Percentiles rank a stretch among this genome's conserved stretches.
These are phyloP conservation scores for Poecile montanus DNA, from an alignment of 2,797 vertebrate species.

Conservation along the genomic window DNA sequence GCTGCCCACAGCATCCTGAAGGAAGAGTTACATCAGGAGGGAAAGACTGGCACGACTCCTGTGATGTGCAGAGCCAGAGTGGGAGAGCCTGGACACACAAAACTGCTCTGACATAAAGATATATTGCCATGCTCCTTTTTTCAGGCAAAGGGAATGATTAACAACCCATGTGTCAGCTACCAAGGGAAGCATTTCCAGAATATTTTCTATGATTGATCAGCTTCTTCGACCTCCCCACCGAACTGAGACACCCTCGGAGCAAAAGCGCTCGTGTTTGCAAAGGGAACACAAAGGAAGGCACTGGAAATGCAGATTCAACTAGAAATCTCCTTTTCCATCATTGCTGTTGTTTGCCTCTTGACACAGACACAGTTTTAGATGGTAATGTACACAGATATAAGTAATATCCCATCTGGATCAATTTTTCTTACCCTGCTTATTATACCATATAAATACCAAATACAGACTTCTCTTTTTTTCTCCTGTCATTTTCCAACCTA, in stretches of 20 bases:
- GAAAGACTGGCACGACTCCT: not conserved
- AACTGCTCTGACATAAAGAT: constrained; percentile 18
- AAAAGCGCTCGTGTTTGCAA: not conserved
- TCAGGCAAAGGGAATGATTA: not conserved
- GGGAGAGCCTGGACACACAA: not conserved
- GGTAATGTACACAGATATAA: not conserved
- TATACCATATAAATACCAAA: not conserved
- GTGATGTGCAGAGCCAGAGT: not conserved
- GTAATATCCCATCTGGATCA: not conserved
- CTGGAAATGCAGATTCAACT: not conserved
- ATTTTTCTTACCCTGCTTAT: not conserved
- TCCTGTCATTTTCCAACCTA: not conserved
- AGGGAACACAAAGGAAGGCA: not conserved
- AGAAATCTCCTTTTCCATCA: not conserved
- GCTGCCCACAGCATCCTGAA: constrained; percentile 6
- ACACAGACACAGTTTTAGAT: not conserved
- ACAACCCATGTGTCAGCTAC: not conserved
- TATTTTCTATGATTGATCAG: not conserved
- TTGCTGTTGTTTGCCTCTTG: not conserved
- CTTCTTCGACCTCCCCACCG: not conserved
- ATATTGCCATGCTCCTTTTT: not conserved
- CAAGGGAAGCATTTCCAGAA: constrained; percentile 2
- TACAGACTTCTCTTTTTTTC: not conserved
- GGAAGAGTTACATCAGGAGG: constrained; percentile 16
- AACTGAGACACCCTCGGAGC: not conserved